A percentile compares a stretch with the other conserved stretches of the same genome.
These are phyloP conservation scores for Hemibates koningsi DNA, from an alignment of 2,113 vertebrate genomes.

Conservation along the genomic window DNA sequence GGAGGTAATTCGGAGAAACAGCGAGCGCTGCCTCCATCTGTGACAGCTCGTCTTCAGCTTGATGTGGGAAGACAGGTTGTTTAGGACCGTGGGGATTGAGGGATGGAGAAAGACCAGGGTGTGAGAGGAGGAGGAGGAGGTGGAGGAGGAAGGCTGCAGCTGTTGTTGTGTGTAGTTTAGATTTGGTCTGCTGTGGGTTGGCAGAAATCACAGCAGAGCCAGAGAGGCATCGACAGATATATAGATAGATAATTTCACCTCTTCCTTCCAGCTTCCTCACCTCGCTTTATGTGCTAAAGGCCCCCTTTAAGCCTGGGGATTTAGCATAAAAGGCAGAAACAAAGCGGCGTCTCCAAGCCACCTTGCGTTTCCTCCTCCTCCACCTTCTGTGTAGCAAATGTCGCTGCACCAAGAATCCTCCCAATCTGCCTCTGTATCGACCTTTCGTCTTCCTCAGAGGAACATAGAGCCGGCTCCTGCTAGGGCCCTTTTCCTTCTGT, in stretches of 20 bases:
- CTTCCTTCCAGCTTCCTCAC: not conserved
- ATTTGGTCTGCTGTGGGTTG: constrained; percentile 1
- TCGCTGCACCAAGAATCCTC: not conserved
- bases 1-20: not conserved
- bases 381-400: not conserved
- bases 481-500: not conserved
- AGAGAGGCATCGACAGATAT: not conserved
- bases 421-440: constrained; percentile 16
- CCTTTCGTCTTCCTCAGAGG: constrained; percentile 24
- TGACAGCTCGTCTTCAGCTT: constrained; percentile 48
- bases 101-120: constrained; percentile 24
- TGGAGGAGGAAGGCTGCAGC: constrained; percentile 53
- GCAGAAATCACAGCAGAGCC: constrained; percentile 8
- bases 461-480: constrained; percentile 4
- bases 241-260: not conserved
- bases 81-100: constrained; percentile 39
- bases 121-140: not conserved
- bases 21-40: constrained; percentile 1
- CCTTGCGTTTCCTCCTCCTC: not conserved
- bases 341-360: not conserved
- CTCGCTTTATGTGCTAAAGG: not conserved
- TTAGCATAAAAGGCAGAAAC: constrained; percentile 34
- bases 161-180: constrained; percentile 35
- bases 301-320: not conserved
- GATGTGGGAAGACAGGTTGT: constrained; percentile 62